Percentiles rank a stretch among this genome's conserved stretches.
phyloP scores from a whole-genome alignment of 2,797 vertebrate genomes.

The Anomalospiza imberbis region DNA sequence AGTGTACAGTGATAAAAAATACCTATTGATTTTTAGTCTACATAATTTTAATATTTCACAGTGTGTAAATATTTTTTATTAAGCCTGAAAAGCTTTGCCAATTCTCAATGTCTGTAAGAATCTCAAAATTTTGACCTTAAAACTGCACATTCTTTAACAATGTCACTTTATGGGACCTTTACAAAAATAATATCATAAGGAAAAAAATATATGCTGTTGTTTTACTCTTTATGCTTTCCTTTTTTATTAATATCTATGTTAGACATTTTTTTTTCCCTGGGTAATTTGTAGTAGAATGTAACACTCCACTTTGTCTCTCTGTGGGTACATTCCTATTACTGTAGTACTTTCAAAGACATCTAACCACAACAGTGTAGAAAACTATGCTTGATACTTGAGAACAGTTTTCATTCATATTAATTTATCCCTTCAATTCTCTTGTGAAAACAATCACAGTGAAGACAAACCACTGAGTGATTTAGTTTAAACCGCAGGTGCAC shows the following conservation, averaged over 20 bases:
- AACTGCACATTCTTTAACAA: background rate
- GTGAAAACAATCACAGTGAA: constrained; percentile 13
- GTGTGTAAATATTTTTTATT: background rate
- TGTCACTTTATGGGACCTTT: background rate
- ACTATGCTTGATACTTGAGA: constrained; percentile 3
- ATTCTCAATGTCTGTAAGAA: background rate
- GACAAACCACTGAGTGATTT: background rate
- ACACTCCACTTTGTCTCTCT: background rate
- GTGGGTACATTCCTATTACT: background rate
- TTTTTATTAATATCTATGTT: background rate
- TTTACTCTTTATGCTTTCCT: background rate
- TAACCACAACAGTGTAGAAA: background rate
- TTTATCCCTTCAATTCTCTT: background rate
- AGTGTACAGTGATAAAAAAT: background rate
- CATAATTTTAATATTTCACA: background rate
- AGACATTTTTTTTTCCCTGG: background rate
- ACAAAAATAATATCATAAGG: background rate
- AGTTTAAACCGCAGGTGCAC: constrained; percentile 16
- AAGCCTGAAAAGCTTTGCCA: background rate
- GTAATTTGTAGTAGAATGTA: background rate
- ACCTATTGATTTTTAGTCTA: background rate
- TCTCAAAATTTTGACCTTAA: background rate
- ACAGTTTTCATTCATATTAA: constrained; percentile 33
- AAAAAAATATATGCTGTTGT: background rate
- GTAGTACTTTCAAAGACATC: background rate